phyloP scores from a whole-genome alignment of 2,113 vertebrate genomes.

The Gnathonemus echidnorhynchus region DNA sequence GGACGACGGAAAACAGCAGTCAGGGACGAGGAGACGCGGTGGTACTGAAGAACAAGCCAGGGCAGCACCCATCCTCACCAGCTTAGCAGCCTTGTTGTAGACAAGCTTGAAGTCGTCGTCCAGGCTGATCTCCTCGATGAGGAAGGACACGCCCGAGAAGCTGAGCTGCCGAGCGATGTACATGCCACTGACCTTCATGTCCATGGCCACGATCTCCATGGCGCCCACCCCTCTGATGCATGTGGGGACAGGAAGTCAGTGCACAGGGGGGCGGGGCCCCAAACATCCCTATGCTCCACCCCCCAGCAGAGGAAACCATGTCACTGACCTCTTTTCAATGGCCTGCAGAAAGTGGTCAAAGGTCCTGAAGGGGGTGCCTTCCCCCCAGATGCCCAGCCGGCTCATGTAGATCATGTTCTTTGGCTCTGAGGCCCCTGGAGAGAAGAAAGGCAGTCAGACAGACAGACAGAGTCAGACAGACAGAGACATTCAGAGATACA shows the following conservation, averaged over 20 bases:
- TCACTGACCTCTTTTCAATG: slow-evolving; percentile 87
- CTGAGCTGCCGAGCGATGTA: slow-evolving; percentile 98
- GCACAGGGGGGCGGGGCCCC: background rate
- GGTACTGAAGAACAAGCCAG: background rate
- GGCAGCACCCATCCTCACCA: slow-evolving; percentile 63
- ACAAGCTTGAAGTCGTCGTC: slow-evolving; percentile 74
- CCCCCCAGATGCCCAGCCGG: slow-evolving; percentile 97
- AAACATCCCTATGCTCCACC: background rate
- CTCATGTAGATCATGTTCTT: slow-evolving; percentile 99
- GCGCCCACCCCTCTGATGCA: slow-evolving; percentile 83
- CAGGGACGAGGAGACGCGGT: too few species aligned
- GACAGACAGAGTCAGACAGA: background rate
- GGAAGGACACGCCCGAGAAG: slow-evolving; percentile 92
- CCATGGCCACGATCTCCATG: slow-evolving; percentile 99
- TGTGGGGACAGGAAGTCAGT: background rate
- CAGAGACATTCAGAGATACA: background rate
- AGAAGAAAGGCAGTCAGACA: background rate
- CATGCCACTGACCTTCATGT: slow-evolving; percentile 99
- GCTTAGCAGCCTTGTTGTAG: slow-evolving; percentile 88
- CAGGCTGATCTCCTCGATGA: slow-evolving; percentile 87
- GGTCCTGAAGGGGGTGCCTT: slow-evolving; percentile 83
- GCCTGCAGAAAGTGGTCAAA: slow-evolving; percentile 94
- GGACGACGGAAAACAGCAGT: slow-evolving; percentile 1
- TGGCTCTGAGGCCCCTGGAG: slow-evolving; percentile 92
- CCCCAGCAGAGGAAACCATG: background rate